Evolutionary conservation across 2,888 invertebrate species (phyloP).

Genomic region (Nephrotoma guestfalica): DNA sequence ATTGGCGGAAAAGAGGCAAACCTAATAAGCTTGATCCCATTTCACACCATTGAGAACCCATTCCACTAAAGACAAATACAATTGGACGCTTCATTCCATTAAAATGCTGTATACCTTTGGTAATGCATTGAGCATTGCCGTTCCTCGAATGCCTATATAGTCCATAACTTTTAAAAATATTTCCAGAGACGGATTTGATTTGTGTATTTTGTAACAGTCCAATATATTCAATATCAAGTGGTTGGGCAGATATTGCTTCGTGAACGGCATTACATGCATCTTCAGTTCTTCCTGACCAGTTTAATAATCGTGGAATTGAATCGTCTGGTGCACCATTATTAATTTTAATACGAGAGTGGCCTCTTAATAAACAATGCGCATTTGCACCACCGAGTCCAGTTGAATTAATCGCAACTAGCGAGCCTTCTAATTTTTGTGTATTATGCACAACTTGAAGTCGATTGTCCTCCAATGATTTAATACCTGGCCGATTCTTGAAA

Average conservation of each 20-base stretch:
- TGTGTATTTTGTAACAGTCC: constrained; percentile 45
- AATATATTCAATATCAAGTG: constrained; percentile 43
- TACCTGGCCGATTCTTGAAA: constrained; percentile 42
- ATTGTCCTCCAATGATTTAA: constrained; percentile 44
- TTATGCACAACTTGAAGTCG: constrained; percentile 59
- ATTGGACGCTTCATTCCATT: constrained; percentile 52
- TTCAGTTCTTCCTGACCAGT: constrained; percentile 65
- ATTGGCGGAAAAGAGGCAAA: constrained; percentile 51
- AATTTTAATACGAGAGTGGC: constrained; percentile 19
- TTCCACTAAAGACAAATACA: constrained; percentile 84
- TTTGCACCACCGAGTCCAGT: too few species aligned
- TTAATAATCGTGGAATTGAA: constrained; percentile 54
- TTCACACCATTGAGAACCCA: constrained; percentile 79
- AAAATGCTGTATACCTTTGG: constrained; percentile 44
- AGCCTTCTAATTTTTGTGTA: not conserved
- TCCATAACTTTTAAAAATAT: constrained; percentile 63
- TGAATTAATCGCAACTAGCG: too few species aligned
- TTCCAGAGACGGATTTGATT: constrained; percentile 41
- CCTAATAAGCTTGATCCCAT: constrained; percentile 67
- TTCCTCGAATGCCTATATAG: constrained; percentile 29
- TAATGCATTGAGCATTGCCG: constrained; percentile 26
- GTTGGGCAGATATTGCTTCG: constrained; percentile 43
- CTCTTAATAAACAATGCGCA: constrained; percentile 29
- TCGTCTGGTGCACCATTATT: constrained; percentile 48
- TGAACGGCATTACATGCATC: constrained; percentile 53